These are phyloP conservation scores for Dunckerocampus dactyliophorus DNA, from an alignment of 2,113 vertebrate species.

Conservation along the genomic window DNA sequence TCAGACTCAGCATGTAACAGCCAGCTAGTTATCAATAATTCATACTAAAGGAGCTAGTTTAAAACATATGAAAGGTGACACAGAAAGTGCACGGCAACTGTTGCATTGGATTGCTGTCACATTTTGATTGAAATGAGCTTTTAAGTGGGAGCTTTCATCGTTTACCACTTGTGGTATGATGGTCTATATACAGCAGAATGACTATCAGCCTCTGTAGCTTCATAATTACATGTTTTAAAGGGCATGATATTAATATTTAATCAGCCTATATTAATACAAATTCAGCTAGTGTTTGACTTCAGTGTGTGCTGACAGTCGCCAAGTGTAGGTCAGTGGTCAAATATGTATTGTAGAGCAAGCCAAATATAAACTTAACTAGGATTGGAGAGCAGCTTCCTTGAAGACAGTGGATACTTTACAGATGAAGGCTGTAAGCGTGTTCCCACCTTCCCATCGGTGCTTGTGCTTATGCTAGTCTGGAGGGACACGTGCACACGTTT, in stretches of 20 bases:
- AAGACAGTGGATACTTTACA: too few relatives aligned
- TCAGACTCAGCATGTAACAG: slow-evolving; percentile 63
- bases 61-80: slow-evolving; percentile 61
- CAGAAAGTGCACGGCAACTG: slow-evolving; percentile 40
- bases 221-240: slow-evolving; percentile 24
- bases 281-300: slow-evolving; percentile 3
- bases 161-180: background rate
- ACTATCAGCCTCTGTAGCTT: slow-evolving; percentile 7
- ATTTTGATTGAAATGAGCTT: slow-evolving; percentile 14
- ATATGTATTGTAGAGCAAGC: too few relatives aligned
- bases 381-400: too few relatives aligned
- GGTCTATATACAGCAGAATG: background rate
- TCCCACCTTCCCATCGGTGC: too few relatives aligned
- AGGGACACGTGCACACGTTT: slow-evolving; percentile 52
- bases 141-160: background rate
- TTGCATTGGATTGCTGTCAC: slow-evolving; percentile 25
- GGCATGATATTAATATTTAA: slow-evolving; percentile 45
- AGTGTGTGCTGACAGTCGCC: too few relatives aligned
- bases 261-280: slow-evolving; percentile 35
- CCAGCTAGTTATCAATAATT: slow-evolving; percentile 72
- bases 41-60: slow-evolving; percentile 51
- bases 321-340: background rate
- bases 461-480: slow-evolving; percentile 41
- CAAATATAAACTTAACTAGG: too few relatives aligned
- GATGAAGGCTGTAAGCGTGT: background rate